Base-by-base conservation (phyloP, 2,113 vertebrate species). In the Rhea americana region DNA sequence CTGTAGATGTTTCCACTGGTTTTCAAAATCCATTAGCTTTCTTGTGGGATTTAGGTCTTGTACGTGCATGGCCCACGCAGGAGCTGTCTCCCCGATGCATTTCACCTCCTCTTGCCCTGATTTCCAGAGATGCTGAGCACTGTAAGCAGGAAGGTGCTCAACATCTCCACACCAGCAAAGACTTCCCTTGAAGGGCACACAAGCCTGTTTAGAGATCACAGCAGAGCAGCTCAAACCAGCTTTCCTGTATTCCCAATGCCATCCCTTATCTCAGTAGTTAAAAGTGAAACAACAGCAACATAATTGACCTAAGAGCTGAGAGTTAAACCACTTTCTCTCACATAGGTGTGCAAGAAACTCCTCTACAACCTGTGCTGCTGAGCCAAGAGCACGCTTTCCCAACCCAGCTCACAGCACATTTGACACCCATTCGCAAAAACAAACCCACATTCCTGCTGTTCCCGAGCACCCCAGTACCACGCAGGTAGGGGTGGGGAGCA, bases 1-100 rank as follows among this genome's bases (percentile, higher is more conserved):
- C 50, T 19, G 8, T 0, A 47, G 43, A 12, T 11, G 8, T 11
- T 59, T 51, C 9, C 59, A 58, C 19, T n/a, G 1, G 0, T 21
- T 68, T 74, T 28, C 66, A 45, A 21, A 24, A 4, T 11, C 58
- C 13, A 21, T 11, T 0, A 24, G n/a, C 19, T 56, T 39, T 71
- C 65, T 28, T 25, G 8, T 7, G 35, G 35, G 58, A 50, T 32
- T 65, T 13, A 50, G 24, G 9, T 47, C 65, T 2, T 4, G n/a
- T 37, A 25, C 28, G 21, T 41, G 51, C 37, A 21, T 1, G 28
- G 66, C 45, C 50, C 45, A 13, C 1, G 5, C 51, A 25, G 15
- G 11, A 25, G 6, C n/a, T 25, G 26, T 35, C 56, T 51, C 14
- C 65, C 58, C 32, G 25, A 24, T 26, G 26, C 16, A 5, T 56